Evolutionary conservation across 2,888 invertebrate genomes (phyloP).

Genomic region (Malacosoma neustria): DNA sequence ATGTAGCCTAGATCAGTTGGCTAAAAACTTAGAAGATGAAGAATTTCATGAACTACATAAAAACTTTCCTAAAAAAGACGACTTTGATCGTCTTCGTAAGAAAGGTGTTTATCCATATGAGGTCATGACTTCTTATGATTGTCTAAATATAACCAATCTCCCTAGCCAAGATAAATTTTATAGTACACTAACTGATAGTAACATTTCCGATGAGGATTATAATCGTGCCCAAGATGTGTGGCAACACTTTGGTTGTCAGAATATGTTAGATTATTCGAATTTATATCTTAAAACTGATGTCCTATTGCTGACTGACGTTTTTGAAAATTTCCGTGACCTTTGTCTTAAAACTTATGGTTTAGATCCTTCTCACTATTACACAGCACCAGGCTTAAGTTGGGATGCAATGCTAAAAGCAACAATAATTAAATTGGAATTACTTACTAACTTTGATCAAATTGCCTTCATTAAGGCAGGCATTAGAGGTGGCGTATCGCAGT

Average conservation of each 20-base stretch:
- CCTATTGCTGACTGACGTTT: constrained; percentile 11
- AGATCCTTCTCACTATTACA: constrained; percentile 9
- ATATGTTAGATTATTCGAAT: constrained; percentile 11
- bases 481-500: constrained; percentile 11
- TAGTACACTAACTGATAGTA: not conserved
- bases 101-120: no score
- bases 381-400: constrained; percentile 11
- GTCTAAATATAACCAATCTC: constrained; percentile 5
- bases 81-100: no score
- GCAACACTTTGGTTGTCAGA: constrained; percentile 1
- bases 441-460: constrained; percentile 4
- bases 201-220: constrained; percentile 6
- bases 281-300: constrained; percentile 13
- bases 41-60: no score
- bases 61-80: no score
- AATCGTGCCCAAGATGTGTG: constrained; percentile 6
- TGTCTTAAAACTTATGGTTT: constrained; percentile 6
- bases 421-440: constrained; percentile 5
- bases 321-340: constrained; percentile 14
- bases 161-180: not conserved
- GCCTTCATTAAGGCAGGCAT: constrained; percentile 5
- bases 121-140: constrained; percentile 9
- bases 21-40: constrained; percentile 8
- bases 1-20: constrained; percentile 8
- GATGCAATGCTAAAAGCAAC: constrained; percentile 13